Evolutionary conservation across 2,113 vertebrate genomes (phyloP), one percentile per base, ranked within the genome.

Genomic region (Dermatemys mawii): DNA sequence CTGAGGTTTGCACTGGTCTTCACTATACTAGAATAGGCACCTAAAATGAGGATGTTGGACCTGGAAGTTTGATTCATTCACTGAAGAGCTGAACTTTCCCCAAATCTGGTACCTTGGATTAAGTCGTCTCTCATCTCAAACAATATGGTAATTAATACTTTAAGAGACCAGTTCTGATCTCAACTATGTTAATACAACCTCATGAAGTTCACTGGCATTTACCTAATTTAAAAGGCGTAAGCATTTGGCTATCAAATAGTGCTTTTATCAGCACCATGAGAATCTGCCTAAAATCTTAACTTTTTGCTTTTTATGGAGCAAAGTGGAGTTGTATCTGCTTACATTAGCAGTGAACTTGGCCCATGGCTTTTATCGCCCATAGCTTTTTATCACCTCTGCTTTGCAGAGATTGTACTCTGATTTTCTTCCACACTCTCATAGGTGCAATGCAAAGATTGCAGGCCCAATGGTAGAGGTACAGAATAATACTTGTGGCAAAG

Each of bases 381-480:
- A 75, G 38, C 21, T 76, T 76, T 27, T 46, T 46, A 41, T 38
- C 22, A 35, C 6, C 76, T 26, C 44, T 55, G 1, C 48, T 89
- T n/a, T 87, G 76, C 86, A 92, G 84, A 44, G 83, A 90, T 35
- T 83, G n/a, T 19, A 70, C n/a, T 78, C 51, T 2, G 3, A 93
- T 27, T 49, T 51, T 22, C 32, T 90, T 90, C 82, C 41, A 4
- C 0, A 91, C 38, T 53, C 91, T 82, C 53, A 86, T 80, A 92
- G 92, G 86, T 6, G 84, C 19, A 91, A 83, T 67, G 41, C 50
- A 70, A 95, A 87, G 90, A 82, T 93, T 82, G 21, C 9, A 75
- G 63, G 51, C 46, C 19, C 73, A 90, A 76, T 93, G 84, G 89
- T 84, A 54, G 60, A 92, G 49, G 57, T 86, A 95, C 81, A 83